Evolutionary conservation across 2,797 vertebrate genomes (phyloP).

Genomic region (Mergus octosetaceus): DNA sequence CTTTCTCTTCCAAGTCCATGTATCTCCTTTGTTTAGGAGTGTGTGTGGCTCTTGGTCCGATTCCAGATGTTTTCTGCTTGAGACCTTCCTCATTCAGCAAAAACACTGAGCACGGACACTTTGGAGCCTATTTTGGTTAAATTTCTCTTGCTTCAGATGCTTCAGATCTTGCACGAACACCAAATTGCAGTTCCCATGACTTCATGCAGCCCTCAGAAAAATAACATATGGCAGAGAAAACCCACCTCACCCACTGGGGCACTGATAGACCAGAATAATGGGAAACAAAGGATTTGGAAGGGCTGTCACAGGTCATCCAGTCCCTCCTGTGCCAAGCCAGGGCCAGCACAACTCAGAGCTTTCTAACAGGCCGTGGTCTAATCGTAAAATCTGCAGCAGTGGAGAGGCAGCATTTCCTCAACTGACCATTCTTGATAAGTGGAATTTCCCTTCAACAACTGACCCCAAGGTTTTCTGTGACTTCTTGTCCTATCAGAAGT

Average conservation of each 20-base stretch:
- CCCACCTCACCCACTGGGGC: not conserved
- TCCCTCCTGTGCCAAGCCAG: not conserved
- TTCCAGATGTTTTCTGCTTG: constrained; percentile 8
- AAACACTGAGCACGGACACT: not conserved
- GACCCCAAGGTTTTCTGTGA: not conserved
- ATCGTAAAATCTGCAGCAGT: not conserved
- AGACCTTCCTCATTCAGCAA: not conserved
- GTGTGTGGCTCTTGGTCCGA: constrained; percentile 12
- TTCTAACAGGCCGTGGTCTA: not conserved
- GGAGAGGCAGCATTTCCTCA: not conserved
- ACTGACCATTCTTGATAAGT: not conserved
- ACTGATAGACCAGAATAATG: not conserved
- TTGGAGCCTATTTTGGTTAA: not conserved
- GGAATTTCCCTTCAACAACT: not conserved
- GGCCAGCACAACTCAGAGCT: not conserved
- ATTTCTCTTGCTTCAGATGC: not conserved
- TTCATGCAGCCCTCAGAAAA: not conserved
- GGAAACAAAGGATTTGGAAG: rapidly evolving
- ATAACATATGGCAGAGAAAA: not conserved
- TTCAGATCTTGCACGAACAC: not conserved
- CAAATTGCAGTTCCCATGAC: not conserved
- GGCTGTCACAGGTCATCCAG: not conserved
- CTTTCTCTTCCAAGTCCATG: constrained; percentile 18
- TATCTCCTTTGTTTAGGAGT: constrained; percentile 30
- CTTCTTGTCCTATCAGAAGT: not conserved